Evolutionary conservation across 92 coral and sea anemone genomes (phyloP), one percentile per base, ranked within the genome.

Genomic region (Porites evermanni): DNA sequence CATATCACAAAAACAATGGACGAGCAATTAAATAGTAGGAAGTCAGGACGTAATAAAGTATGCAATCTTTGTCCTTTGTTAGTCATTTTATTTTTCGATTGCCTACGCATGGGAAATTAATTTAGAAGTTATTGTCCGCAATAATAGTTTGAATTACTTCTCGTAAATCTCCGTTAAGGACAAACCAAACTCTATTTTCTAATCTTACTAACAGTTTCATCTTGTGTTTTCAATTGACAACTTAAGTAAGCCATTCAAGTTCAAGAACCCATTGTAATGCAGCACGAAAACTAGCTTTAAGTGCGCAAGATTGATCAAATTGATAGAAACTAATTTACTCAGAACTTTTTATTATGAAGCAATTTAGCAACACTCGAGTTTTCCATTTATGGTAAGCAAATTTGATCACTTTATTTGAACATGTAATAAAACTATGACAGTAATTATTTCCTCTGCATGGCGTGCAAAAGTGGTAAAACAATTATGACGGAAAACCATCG

Each of bases 21-120:
- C 18, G 26, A 80, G 74, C 75, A 80, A 67, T 80, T 80, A 80
- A 67, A 67, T 53, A 53, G 67, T 4, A 21, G 73, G 74, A 65
- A 13, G 51, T 21, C 60, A 51, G 84, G 65, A 64, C 50, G 76
- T 75, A 47, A 23, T 38, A 17, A 67, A 14, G 63, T 17, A 38
- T 4, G 65, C n/a, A n/a, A 67, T 16, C 23, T 12, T 21, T 79
- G 64, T 50, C 47, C 6, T 67, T 80, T 67, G 74, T 51, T 52
- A 21, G 51, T 80, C 23, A 53, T 54, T 67, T 80, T 52, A 20
- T 24, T 80, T 80, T 66, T 50, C 65, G 64, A 66, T 67, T 19
- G 64, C 64, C 71, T 65, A 12, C 74, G 75, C 58, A 18, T 58
- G 38, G 52, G 66, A 75, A 75, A 63, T 38, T 64, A 52, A 50